Evolutionary conservation across 2,113 vertebrate species (phyloP), one percentile per base, ranked within the genome.

Genomic region (Turnix velox): DNA sequence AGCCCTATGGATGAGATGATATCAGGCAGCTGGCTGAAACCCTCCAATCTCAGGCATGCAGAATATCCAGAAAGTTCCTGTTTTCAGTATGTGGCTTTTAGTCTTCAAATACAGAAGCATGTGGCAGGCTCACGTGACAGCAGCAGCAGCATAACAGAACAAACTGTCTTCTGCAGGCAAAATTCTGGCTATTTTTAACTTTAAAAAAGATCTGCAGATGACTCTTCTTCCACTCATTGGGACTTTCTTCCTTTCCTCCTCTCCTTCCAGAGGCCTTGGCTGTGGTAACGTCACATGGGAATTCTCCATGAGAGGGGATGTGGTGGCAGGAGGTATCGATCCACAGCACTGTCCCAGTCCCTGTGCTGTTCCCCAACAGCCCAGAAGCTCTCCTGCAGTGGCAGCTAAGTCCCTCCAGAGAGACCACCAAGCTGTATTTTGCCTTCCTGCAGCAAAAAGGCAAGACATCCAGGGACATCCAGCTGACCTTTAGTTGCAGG

Each of bases 151-250:
- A 42, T 27, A 71, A 66, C 63, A 87, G 95, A 82, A 92, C 83
- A 92, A 84, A 82, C 78, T 67, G 90, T 66, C 86, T 92, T 57
- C 91, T 84, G 46, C 69, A 84, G 81, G 48, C 74, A 73, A 83
- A 92, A 79, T 73, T 39, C 67, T 46, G 49, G 18, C 74, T 93
- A 90, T 93, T 94, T 96, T 95, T 91, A 94, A 42, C 93, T 94
- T 58, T 11, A 55, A 79, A 77, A 77, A 87, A 90, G 55, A 58
- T 52, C 57, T 77, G 73, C 76, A 84, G 69, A 87, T 90, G 58
- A 75, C 83, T 90, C 43, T 43, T 84, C 74, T 79, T 72, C 77
- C 58, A 89, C 42, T 40, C 9, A 1, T 0, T 74, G 71, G 63
- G 57, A 46, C 91, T 90, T 77, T 42, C 65, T 55, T 91, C 84